Percentiles rank a stretch among this genome's conserved stretches.
Evolutionary conservation across 1,140 invertebrate genomes (phyloP).

Genomic region (Bombus waltoni): DNA sequence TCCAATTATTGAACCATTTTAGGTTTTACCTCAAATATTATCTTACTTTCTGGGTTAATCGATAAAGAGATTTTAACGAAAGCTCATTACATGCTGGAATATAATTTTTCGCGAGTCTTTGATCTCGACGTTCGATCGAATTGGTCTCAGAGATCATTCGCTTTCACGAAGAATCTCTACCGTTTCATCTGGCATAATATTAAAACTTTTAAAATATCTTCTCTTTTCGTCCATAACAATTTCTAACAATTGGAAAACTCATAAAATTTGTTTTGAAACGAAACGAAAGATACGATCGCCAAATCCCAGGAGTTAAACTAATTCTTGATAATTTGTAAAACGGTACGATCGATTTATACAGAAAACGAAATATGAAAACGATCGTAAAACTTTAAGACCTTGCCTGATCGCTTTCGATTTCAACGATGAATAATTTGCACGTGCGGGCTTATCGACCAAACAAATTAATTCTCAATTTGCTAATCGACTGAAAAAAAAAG

Average conservation of each 20-base stretch:
- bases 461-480: conserved; percentile 43
- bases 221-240: too few species aligned
- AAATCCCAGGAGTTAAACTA: background rate
- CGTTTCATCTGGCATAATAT: too few species aligned
- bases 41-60: background rate
- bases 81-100: background rate
- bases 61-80: too few species aligned
- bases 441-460: conserved; percentile 13
- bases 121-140: too few species aligned
- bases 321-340: background rate
- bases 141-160: too few species aligned
- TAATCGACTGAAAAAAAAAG: conserved; percentile 8
- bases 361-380: background rate
- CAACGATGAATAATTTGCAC: conserved; percentile 6
- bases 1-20: background rate
- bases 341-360: too few species aligned
- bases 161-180: too few species aligned
- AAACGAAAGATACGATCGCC: background rate
- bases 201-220: too few species aligned
- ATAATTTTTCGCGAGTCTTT: too few species aligned
- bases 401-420: conserved; percentile 3
- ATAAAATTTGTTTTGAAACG: background rate
- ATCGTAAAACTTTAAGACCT: background rate
- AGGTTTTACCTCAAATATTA: background rate
- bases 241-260: too few species aligned